Base-by-base conservation (phyloP, 2,113 vertebrate genomes). In the Siphamia tubifer region DNA sequence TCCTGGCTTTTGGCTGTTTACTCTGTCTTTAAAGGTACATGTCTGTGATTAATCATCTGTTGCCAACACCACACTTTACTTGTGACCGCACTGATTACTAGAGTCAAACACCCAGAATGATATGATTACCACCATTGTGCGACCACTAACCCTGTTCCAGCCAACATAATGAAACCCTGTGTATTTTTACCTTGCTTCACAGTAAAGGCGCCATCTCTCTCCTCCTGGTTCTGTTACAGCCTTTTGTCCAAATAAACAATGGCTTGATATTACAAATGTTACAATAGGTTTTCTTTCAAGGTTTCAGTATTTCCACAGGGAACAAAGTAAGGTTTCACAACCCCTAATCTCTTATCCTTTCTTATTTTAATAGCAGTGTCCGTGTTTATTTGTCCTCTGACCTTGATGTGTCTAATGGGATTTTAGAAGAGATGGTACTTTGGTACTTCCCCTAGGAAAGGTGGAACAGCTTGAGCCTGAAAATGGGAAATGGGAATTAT, bases 341-440 rank as follows among this genome's bases (percentile, higher is more conserved):
- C 13, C 15, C 15, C 48, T 48, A 51, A 21, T 62, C 15, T 63
- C 17, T n/a, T 23, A 25, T 20, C 35, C 25, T 16, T 13, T 1
- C 15, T 49, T 31, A 34, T 66, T 66, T 47, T 30, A 55, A 35
- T 11, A 42, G 25, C 27, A 45, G 10, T 15, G 28, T 8, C 11
- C 10, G 4, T 1, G 40, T 54, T 60, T 48, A 40, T 39, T 38
- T 71, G 15, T 55, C 31, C 13, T 52, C 48, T 52, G 52, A 78
- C 67, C 61, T 65, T 61, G 43, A 30, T 28, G 36, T 38, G 65
- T 56, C 48, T 23, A 34, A 28, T 62, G 62, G 10, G 34, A n/a
- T 65, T 5, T 5, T 74, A 25, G 28, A 30, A 30, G 42, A 25
- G 12, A 30, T 20, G 27, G 42, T 62, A 0, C 15, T 49, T 51